phyloP scores from a whole-genome alignment of 2,888 invertebrate species.

The Cantharis flavilabris region DNA sequence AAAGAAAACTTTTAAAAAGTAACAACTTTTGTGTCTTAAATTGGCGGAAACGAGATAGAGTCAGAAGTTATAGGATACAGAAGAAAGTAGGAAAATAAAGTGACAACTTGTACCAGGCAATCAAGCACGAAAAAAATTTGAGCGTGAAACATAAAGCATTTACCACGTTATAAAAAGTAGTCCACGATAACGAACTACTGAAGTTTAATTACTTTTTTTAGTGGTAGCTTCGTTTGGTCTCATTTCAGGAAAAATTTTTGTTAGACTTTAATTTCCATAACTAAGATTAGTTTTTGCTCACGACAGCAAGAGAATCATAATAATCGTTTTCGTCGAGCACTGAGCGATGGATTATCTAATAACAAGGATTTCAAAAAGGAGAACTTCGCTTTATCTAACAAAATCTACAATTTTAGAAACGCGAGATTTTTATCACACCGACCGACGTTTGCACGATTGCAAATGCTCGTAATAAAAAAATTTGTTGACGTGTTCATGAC shows the following conservation, averaged over 20 bases:
- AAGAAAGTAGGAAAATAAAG: slow-evolving; percentile 50
- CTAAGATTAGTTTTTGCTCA: slow-evolving; percentile 18
- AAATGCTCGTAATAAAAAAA: slow-evolving; percentile 16
- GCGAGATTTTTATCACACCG: slow-evolving; percentile 27
- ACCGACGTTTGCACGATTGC: slow-evolving; percentile 18
- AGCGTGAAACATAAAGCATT: slow-evolving; percentile 49
- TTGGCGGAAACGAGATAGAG: slow-evolving; percentile 48
- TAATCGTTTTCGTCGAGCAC: slow-evolving; percentile 22
- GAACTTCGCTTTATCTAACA: slow-evolving; percentile 18
- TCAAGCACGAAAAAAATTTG: slow-evolving; percentile 38
- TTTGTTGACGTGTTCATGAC: slow-evolving; percentile 23
- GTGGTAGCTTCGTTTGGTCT: slow-evolving; percentile 14
- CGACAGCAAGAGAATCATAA: slow-evolving; percentile 23
- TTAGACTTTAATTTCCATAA: slow-evolving; percentile 24
- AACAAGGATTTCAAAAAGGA: slow-evolving; percentile 18
- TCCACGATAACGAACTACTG: slow-evolving; percentile 33
- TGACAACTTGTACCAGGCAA: slow-evolving; percentile 53
- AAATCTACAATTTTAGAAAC: slow-evolving; percentile 31
- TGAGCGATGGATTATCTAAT: slow-evolving; percentile 21
- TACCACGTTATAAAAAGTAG: slow-evolving; percentile 43
- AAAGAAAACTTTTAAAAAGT: slow-evolving; percentile 43
- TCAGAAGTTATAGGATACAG: slow-evolving; percentile 35
- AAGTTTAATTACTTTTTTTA: slow-evolving; percentile 33
- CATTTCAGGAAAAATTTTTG: slow-evolving; percentile 11
- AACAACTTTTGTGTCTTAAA: slow-evolving; percentile 48